phyloP scores from a whole-genome alignment of 2,113 vertebrate genomes.

The Pedetes capensis region DNA sequence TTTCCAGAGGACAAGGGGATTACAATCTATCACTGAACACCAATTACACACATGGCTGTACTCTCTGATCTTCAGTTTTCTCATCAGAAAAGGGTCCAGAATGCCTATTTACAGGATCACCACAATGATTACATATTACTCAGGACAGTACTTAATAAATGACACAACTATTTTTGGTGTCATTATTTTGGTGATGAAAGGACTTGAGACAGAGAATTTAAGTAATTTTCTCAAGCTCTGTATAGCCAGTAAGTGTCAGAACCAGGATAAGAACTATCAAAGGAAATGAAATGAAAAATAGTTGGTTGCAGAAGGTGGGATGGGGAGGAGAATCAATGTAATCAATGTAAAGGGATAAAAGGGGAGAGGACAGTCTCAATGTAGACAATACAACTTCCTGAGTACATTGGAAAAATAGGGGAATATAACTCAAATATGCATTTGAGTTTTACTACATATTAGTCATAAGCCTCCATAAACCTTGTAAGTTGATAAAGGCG shows the following conservation, averaged over 20 bases:
- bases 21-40: background rate
- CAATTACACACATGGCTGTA: background rate
- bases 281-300: background rate
- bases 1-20: background rate
- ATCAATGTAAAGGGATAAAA: too few species aligned
- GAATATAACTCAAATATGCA: too few species aligned
- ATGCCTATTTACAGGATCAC: background rate
- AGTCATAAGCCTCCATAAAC: too few species aligned
- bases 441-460: too few species aligned
- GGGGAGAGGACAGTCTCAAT: too few species aligned
- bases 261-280: background rate
- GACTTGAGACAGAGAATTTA: background rate
- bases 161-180: background rate
- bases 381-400: too few species aligned
- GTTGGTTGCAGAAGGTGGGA: too few species aligned
- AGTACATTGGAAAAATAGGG: too few species aligned
- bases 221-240: background rate
- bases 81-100: background rate
- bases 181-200: background rate
- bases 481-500: too few species aligned
- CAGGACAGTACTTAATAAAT: background rate
- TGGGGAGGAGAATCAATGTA: too few species aligned
- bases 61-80: slow-evolving; percentile 2
- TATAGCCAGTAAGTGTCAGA: background rate
- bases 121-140: background rate